Percentiles rank a stretch among this genome's conserved stretches.
Conservation (phyloP, 2,888 invertebrate species). For the Erannis defoliaria region DNA sequence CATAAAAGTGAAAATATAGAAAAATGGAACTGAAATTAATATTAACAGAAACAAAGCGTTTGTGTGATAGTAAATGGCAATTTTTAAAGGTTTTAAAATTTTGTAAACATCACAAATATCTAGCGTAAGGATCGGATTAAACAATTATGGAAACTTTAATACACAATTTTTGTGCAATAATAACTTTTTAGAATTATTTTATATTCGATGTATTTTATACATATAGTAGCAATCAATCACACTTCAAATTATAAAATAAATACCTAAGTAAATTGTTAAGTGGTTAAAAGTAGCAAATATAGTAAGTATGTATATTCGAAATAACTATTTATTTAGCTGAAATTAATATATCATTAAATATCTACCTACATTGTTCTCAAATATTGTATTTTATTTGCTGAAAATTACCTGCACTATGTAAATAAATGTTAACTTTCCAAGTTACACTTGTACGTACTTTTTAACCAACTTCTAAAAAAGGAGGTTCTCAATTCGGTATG, state of each 20-base stretch:
- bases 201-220: constrained; percentile 34
- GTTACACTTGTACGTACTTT: too few species aligned
- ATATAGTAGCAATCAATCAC: constrained; percentile 12
- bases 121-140: constrained; percentile 59
- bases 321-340: constrained; percentile 76
- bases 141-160: constrained; percentile 49
- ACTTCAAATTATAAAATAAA: constrained; percentile 13
- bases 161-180: constrained; percentile 47
- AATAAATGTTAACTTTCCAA: too few species aligned
- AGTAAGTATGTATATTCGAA: constrained; percentile 62
- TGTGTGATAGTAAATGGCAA: constrained; percentile 58
- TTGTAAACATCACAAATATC: constrained; percentile 47
- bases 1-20: constrained; percentile 47
- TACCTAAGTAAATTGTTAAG: constrained; percentile 57
- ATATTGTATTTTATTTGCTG: constrained; percentile 48
- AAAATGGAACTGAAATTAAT: constrained; percentile 54
- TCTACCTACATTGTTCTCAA: constrained; percentile 70
- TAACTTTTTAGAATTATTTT: constrained; percentile 33
- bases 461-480: too few species aligned
- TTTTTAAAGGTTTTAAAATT: constrained; percentile 41
- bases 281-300: constrained; percentile 53
- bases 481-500: too few species aligned
- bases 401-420: neutral
- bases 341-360: constrained; percentile 78
- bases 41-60: constrained; percentile 52